Base-by-base conservation (phyloP, 1,140 invertebrate species). In the Ruditapes philippinarum region DNA sequence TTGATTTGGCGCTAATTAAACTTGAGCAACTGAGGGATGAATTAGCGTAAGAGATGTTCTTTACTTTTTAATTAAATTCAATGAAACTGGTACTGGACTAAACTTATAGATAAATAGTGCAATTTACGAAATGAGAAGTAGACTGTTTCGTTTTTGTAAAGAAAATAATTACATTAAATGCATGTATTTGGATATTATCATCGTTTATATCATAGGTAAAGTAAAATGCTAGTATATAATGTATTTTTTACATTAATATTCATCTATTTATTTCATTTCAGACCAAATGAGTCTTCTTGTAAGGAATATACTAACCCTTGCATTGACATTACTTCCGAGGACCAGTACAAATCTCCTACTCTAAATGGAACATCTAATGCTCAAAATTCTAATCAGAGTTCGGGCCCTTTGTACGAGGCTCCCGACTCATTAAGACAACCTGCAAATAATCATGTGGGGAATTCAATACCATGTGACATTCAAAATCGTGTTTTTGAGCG, bases 1-100 rank as follows among this genome's bases (percentile, higher is more conserved):
- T 98, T 89, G 98, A 98, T 94, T 97, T 98, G 95, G 98, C 98
- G 0, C 96, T 97, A 90, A 96, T 98, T 83, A 97, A 98, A 91
- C 98, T 98, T 89, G 97, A 98, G 65, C 98, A 98, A 94, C 96
- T 99, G 82, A 98, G 98, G 92, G 98, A 98, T 94, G 92, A 93
- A 85, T 28, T 95, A 2, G 86, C 79, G 95, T 95, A 88, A 94
- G 93, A n/a, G n/a, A n/a, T n/a, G n/a, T n/a, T n/a, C n/a, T n/a
- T n/a, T n/a, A n/a, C n/a, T n/a, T n/a, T n/a, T n/a, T n/a, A n/a
- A n/a, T n/a, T n/a, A n/a, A n/a, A n/a, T n/a, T n/a, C n/a, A n/a
- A n/a, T n/a, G n/a, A n/a, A n/a, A n/a, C n/a, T n/a, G n/a, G n/a
- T n/a, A n/a, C n/a, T n/a, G n/a, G n/a, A n/a, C n/a, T n/a, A n/a